These are phyloP conservation scores for Ceyx margarethae DNA, from an alignment of 2,113 vertebrate genomes.

Conservation along the genomic window DNA sequence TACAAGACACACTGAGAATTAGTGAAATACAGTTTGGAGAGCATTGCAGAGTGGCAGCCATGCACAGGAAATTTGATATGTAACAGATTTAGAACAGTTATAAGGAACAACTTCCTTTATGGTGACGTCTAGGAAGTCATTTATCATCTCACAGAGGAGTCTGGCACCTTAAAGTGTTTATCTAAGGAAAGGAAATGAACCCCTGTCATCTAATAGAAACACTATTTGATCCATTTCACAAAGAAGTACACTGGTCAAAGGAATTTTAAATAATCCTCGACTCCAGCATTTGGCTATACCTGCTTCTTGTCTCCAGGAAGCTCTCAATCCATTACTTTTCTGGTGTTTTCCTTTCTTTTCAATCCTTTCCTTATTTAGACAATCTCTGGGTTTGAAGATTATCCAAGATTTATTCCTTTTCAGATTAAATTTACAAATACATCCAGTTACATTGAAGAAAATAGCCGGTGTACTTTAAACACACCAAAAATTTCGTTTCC, in stretches of 20 bases:
- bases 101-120: conserved; percentile 64
- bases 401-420: conserved; percentile 40
- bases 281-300: conserved; percentile 47
- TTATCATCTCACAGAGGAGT: conserved; percentile 68
- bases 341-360: conserved; percentile 59
- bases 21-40: conserved; percentile 26
- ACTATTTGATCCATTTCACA: conserved; percentile 66
- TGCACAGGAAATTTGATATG: conserved; percentile 53
- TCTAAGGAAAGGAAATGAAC: conserved; percentile 75
- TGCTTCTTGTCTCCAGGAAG: conserved; percentile 68
- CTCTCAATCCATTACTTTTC: conserved; percentile 53
- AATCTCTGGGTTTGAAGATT: conserved; percentile 46
- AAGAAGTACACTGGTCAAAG: conserved; percentile 50
- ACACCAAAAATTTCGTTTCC: conserved; percentile 2
- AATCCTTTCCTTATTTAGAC: conserved; percentile 65
- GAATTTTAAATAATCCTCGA: conserved; percentile 64
- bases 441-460: conserved; percentile 23
- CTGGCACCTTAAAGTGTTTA: conserved; percentile 79
- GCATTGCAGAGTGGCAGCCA: background rate
- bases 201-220: conserved; percentile 65
- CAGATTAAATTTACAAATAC: conserved; percentile 32
- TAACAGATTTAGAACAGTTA: conserved; percentile 58
- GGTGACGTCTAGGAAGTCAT: conserved; percentile 75
- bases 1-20: background rate
- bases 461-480: conserved; percentile 50